These are phyloP conservation scores for Menura novaehollandiae DNA, from an alignment of 2,113 vertebrate genomes.

Conservation along the genomic window DNA sequence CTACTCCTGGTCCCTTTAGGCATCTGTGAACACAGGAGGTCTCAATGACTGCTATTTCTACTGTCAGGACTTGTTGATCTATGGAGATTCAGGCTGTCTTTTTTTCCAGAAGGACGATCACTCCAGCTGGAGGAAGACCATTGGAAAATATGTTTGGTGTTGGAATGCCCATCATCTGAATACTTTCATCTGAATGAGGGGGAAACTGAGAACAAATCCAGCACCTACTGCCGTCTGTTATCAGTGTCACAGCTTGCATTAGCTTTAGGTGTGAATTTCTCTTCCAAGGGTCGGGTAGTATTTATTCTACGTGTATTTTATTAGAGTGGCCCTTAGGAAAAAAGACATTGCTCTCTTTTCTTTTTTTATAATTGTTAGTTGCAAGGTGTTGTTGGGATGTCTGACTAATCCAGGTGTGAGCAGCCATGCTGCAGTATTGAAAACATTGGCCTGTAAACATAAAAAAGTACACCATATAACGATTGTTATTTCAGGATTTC, in stretches of 20 bases:
- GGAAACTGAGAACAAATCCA: not conserved
- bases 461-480: fast-evolving
- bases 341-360: not conserved
- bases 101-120: not conserved
- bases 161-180: not conserved
- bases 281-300: fast-evolving
- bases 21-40: too few relatives aligned
- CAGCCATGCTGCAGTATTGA: fast-evolving
- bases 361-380: fast-evolving
- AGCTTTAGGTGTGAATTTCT: not conserved
- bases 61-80: too few relatives aligned
- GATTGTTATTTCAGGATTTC: not conserved
- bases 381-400: not conserved
- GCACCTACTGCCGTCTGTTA: not conserved
- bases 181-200: not conserved
- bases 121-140: not conserved
- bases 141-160: not conserved
- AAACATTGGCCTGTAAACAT: fast-evolving
- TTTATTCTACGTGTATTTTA: not conserved
- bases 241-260: not conserved
- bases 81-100: not conserved
- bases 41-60: too few relatives aligned
- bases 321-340: not conserved
- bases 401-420: not conserved
- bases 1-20: too few relatives aligned